Conservation (phyloP, 2,888 invertebrate genomes). For the Blastobasis lacticolella region DNA sequence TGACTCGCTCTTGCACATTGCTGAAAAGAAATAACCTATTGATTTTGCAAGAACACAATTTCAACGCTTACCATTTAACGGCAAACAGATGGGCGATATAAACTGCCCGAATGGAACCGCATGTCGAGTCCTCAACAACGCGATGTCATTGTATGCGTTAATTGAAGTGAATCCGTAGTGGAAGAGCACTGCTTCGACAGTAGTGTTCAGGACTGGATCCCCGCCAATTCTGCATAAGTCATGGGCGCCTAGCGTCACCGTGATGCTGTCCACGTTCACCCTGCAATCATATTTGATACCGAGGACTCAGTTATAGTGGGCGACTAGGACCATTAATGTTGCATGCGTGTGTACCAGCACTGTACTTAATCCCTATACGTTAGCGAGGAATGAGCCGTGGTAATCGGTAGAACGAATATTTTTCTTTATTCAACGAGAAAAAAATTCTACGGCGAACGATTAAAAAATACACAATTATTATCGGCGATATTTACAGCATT, state of each 20-base stretch:
- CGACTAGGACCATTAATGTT: no score
- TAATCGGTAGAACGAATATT: no score
- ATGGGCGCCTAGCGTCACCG: constrained; percentile 69
- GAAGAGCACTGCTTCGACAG: constrained; percentile 61
- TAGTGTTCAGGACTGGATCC: constrained; percentile 59
- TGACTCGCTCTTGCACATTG: no score
- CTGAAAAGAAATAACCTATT: no score
- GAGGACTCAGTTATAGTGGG: no score
- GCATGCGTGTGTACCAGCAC: no score
- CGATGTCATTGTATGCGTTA: constrained; percentile 73
- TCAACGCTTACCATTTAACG: constrained; percentile 49
- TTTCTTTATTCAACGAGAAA: no score
- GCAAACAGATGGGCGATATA: constrained; percentile 75
- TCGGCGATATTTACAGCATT: no score
- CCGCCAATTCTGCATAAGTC: constrained; percentile 65
- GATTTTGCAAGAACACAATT: background rate
- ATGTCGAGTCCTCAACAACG: constrained; percentile 69
- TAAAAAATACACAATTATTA: no score
- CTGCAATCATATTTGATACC: background rate
- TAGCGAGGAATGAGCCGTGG: no score
- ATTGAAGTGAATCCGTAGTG: constrained; percentile 70
- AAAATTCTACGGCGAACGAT: no score
- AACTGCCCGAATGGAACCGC: constrained; percentile 62
- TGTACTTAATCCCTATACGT: no score
- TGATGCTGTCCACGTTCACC: constrained; percentile 37